Conservation (phyloP, 2,113 vertebrate species). For the Cepphus grylle region DNA sequence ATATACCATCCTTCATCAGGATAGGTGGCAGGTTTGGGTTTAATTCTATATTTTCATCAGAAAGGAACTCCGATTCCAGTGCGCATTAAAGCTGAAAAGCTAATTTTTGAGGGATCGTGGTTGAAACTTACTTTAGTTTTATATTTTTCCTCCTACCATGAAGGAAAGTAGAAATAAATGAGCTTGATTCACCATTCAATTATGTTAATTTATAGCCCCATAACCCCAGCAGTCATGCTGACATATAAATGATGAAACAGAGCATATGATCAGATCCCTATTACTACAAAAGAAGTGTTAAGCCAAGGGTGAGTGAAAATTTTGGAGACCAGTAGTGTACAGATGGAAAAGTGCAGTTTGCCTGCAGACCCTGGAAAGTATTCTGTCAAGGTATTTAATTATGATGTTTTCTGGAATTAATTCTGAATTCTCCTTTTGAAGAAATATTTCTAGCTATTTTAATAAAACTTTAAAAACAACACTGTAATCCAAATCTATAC, state of each 20-base stretch:
- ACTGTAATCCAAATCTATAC: background rate
- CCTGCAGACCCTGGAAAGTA: background rate
- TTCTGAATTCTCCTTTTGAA: background rate
- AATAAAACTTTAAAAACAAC: background rate
- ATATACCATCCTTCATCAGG: background rate
- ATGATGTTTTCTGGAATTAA: background rate
- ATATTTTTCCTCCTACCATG: background rate
- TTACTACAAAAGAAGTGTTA: background rate
- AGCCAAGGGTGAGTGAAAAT: background rate
- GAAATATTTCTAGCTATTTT: background rate
- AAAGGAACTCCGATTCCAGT: background rate
- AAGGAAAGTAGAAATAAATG: slow-evolving; percentile 24
- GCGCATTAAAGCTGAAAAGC: background rate
- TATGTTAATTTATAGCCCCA: slow-evolving; percentile 44
- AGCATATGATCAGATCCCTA: slow-evolving; percentile 23
- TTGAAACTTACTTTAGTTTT: background rate
- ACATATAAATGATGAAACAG: slow-evolving; percentile 32
- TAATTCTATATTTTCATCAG: slow-evolving; percentile 21
- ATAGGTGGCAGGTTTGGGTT: background rate
- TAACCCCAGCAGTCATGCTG: slow-evolving; percentile 29
- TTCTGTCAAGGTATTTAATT: background rate
- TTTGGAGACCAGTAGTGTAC: background rate
- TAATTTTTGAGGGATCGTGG: background rate
- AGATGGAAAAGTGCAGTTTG: background rate
- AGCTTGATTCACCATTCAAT: slow-evolving; percentile 22